phyloP scores from a whole-genome alignment of 2,113 vertebrate species.

The Salvator merianae region DNA sequence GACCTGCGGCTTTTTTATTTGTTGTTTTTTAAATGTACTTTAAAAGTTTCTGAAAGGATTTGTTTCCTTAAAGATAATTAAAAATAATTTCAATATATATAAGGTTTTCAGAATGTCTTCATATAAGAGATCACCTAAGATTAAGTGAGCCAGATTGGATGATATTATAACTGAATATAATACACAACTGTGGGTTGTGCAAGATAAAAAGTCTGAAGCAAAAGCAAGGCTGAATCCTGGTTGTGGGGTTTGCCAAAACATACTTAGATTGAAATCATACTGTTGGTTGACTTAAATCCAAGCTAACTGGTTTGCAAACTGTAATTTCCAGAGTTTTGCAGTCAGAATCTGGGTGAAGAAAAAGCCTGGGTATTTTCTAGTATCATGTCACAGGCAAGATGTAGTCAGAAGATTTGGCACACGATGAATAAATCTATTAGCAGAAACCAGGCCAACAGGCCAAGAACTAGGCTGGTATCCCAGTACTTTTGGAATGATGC shows the following conservation, averaged over 20 bases:
- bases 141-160: too few species aligned
- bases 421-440: background rate
- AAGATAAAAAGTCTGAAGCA: background rate
- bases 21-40: too few species aligned
- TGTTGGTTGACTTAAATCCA: constrained; percentile 9
- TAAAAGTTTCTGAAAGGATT: too few species aligned
- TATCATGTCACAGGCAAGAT: background rate
- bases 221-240: background rate
- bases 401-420: constrained; percentile 16
- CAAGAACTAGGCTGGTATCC: constrained; percentile 14
- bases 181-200: background rate
- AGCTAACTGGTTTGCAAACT: background rate
- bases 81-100: too few species aligned
- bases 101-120: too few species aligned
- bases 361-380: background rate
- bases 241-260: background rate
- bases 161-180: background rate
- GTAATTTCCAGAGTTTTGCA: background rate
- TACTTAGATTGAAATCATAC: constrained; percentile 5
- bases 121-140: too few species aligned
- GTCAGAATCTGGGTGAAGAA: background rate
- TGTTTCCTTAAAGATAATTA: too few species aligned
- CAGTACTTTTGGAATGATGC: constrained; percentile 6
- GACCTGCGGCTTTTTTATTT: too few species aligned
- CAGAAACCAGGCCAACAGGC: background rate